Conservation (phyloP, 2,888 invertebrate species). For the Gymnoscelis rufifasciata region DNA sequence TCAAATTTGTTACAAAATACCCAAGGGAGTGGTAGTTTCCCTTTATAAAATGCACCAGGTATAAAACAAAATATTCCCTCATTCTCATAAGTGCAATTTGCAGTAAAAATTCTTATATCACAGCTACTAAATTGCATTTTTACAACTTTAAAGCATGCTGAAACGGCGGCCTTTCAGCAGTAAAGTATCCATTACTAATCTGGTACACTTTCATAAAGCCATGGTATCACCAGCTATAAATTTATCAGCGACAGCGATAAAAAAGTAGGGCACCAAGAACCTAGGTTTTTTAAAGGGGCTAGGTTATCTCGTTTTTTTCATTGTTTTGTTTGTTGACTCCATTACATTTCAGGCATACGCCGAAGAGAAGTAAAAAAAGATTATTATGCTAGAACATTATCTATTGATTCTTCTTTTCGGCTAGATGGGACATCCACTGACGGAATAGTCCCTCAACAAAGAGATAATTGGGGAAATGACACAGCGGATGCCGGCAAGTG, state of each 20-base stretch:
- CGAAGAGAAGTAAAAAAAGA: too few species aligned
- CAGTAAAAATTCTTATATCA: conserved; percentile 10
- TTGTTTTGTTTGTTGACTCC: not conserved
- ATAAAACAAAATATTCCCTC: not conserved
- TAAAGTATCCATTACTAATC: conserved; percentile 48
- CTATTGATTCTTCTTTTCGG: too few species aligned
- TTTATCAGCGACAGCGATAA: conserved; percentile 24
- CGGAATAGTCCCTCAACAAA: too few species aligned
- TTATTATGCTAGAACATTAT: too few species aligned
- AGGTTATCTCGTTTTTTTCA: conserved; percentile 11
- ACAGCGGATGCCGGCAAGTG: too few species aligned
- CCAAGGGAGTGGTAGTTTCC: too few species aligned
- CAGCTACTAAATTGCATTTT: conserved; percentile 22
- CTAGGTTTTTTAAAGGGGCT: conserved; percentile 16
- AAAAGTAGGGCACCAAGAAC: conserved; percentile 27
- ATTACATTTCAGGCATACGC: too few species aligned
- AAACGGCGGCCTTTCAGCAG: conserved; percentile 48
- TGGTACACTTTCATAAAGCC: conserved; percentile 46
- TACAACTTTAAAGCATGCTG: conserved; percentile 28
- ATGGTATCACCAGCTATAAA: conserved; percentile 42
- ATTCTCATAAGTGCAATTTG: conserved; percentile 5
- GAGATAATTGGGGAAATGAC: too few species aligned
- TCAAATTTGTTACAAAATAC: too few species aligned
- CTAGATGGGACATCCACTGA: too few species aligned
- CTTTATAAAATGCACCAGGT: too few species aligned